Evolutionary conservation across 1,140 invertebrate species (phyloP), one percentile per base, ranked within the genome.

Genomic region (Lepidurus couesii): DNA sequence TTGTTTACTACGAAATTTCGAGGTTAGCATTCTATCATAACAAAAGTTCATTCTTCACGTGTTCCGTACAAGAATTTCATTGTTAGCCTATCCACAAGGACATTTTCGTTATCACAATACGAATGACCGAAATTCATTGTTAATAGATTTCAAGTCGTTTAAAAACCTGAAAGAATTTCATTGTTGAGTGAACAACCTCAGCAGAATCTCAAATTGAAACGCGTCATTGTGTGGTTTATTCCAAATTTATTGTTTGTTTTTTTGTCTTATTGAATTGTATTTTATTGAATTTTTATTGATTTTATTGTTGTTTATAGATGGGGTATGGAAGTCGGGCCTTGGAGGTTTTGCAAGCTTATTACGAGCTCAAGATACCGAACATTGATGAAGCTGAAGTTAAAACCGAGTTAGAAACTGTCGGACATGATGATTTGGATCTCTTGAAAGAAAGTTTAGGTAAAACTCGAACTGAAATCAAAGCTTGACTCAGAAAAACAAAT

Each of bases 241-340:
- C 13, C 65, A n/a, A 53, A 45, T 75, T 65, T 79, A 3, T 34
- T 34, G 26, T 24, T 24, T 24, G 24, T 24, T 80, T 74, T 79
- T 77, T 83, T 78, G 42, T 53, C 44, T 78, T 76, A 45, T 78
- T 79, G 42, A 74, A 10, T 34, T 4, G 34, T 73, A 80, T 10
- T 78, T 65, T 79, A 45, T 76, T 75, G 78, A 75, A 13, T 24
- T 21, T 26, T 79, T 78, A 74, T 78, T 80, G 83, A n/a, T 21
- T 26, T 77, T 78, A 74, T 78, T 80, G 83, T 80, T 79, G 75
- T 80, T 85, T 86, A 79, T 83, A 95, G 90, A 98, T 98, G 95
- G 97, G 97, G 10, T 99, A 99, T 85, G 97, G 97, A 8, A 90
- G 89, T 73, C 87, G 92, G 80, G 96, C 97, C 7, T 83, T 99